These are phyloP conservation scores for Nymphalis polychloros DNA, from an alignment of 2,888 invertebrate species.

Conservation along the genomic window DNA sequence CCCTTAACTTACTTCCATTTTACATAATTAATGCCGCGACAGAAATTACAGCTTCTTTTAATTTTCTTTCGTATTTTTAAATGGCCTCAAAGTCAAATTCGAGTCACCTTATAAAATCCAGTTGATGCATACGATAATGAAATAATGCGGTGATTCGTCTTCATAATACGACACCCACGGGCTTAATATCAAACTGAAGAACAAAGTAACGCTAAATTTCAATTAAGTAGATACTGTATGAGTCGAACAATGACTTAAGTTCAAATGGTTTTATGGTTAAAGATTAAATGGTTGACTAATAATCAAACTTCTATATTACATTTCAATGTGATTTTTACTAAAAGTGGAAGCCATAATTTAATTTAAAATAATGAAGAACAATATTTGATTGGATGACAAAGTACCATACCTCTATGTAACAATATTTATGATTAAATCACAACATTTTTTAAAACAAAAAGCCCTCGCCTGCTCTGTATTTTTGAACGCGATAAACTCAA, in stretches of 20 bases:
- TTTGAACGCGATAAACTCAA: too few species aligned
- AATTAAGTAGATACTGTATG: not conserved
- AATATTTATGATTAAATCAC: too few species aligned
- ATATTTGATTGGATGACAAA: too few species aligned
- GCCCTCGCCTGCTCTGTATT: too few species aligned
- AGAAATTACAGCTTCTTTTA: not conserved
- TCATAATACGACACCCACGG: constrained; percentile 32
- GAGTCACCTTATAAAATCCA: constrained; percentile 29
- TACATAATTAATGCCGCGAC: not conserved
- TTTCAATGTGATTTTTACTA: too few species aligned
- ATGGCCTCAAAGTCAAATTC: constrained; percentile 13
- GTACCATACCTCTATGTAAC: too few species aligned
- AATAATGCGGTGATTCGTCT: constrained; percentile 34
- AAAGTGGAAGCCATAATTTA: too few species aligned
- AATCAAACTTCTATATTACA: too few species aligned
- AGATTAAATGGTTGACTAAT: too few species aligned
- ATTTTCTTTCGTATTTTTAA: constrained; percentile 5
- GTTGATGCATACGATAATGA: constrained; percentile 23
- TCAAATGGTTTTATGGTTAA: not conserved
- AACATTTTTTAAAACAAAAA: too few species aligned
- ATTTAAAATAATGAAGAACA: too few species aligned
- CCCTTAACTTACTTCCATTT: not conserved
- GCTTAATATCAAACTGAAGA: constrained; percentile 16
- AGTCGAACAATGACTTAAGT: not conserved
- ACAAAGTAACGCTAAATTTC: constrained; percentile 13